phyloP scores from a whole-genome alignment of 2,888 invertebrate genomes.

The Amiota mariae region DNA sequence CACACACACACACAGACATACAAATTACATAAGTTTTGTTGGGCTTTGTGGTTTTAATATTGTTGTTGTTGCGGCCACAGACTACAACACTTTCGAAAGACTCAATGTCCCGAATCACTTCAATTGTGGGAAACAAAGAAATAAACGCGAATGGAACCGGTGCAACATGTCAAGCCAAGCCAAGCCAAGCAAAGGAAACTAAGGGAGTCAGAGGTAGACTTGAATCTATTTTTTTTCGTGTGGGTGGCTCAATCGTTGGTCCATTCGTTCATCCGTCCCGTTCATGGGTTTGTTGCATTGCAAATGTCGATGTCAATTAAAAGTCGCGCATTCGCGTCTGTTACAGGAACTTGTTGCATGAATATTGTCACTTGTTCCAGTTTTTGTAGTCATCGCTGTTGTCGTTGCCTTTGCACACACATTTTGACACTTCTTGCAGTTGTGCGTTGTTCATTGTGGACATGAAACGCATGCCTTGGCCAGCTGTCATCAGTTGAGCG shows the following conservation, averaged over 20 bases:
- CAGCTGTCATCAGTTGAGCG: no score
- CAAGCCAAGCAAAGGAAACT: no score
- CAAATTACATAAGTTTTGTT: not conserved
- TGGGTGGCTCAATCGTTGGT: not conserved
- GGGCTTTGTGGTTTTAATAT: no score
- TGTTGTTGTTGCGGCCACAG: no score
- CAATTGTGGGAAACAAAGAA: conserved; percentile 1
- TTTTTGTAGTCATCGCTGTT: not conserved
- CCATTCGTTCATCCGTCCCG: not conserved
- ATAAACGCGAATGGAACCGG: no score
- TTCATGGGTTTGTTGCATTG: not conserved
- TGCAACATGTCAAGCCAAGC: no score
- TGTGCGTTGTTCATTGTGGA: no score
- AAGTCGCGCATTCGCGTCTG: conserved; percentile 31
- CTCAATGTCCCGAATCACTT: not conserved
- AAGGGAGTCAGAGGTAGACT: no score
- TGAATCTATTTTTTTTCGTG: not conserved
- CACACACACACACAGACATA: not conserved
- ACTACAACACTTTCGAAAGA: no score
- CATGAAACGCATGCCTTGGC: no score
- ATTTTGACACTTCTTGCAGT: no score
- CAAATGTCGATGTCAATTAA: conserved; percentile 62
- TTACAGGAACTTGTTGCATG: conserved; percentile 28
- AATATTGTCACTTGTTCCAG: conserved; percentile 26
- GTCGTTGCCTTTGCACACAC: not conserved